Evolutionary conservation across 1,140 invertebrate species (phyloP).

Genomic region (Drosophila triauraria): DNA sequence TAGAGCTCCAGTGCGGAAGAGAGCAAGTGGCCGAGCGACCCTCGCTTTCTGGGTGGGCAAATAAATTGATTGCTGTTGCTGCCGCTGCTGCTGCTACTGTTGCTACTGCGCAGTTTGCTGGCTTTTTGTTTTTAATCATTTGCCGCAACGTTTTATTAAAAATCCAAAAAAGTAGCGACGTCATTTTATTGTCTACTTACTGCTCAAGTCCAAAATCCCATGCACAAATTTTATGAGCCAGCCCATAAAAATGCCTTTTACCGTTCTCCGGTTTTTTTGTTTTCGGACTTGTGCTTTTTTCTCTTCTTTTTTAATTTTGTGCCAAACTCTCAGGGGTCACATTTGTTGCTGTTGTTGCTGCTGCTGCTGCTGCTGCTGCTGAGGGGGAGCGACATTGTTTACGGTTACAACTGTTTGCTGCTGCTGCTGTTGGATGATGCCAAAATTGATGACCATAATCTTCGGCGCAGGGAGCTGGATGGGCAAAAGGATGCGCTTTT

Average conservation of each 20-base stretch:
- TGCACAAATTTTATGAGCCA: constrained; percentile 82
- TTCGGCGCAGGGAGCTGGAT: constrained; percentile 60
- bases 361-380: constrained; percentile 1
- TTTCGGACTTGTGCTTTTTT: constrained; percentile 24
- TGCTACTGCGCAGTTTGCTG: constrained; percentile 33
- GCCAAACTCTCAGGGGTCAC: constrained; percentile 70
- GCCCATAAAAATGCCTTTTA: constrained; percentile 80
- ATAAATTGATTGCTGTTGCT: constrained; percentile 70
- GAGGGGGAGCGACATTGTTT: constrained; percentile 66
- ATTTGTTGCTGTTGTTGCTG: constrained; percentile 66
- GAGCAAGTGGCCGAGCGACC: constrained; percentile 65
- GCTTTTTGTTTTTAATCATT: constrained; percentile 73
- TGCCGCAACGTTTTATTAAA: constrained; percentile 75
- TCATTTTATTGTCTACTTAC: constrained; percentile 83
- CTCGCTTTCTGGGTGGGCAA: constrained; percentile 70
- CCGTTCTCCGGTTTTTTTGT: constrained; percentile 50
- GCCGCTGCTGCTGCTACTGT: constrained; percentile 43
- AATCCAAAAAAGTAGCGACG: constrained; percentile 63
- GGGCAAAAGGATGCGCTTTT: constrained; percentile 78
- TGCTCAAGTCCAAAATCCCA: constrained; percentile 69
- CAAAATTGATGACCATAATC: constrained; percentile 84
- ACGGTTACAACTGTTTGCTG: constrained; percentile 73
- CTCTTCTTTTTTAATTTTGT: constrained; percentile 36
- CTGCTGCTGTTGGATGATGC: constrained; percentile 64
- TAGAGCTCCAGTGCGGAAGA: constrained; percentile 30